These are phyloP conservation scores for Xestobium rufovillosum DNA, from an alignment of 2,888 invertebrate species.

Conservation along the genomic window DNA sequence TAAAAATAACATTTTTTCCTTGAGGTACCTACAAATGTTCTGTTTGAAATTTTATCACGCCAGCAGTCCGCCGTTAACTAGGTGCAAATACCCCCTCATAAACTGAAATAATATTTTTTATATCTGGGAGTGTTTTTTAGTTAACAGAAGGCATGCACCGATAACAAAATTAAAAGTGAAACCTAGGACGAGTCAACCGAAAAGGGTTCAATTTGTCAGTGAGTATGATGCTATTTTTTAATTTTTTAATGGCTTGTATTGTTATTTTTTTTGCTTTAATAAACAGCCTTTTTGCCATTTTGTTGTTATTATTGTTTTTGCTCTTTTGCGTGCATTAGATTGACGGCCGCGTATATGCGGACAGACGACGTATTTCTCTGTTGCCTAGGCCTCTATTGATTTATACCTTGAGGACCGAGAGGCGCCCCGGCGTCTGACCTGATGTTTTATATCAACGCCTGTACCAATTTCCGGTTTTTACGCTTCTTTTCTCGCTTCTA, in stretches of 20 bases:
- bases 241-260: neutral
- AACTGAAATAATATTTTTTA: too few relatives aligned
- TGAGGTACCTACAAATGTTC: too few relatives aligned
- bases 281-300: too few relatives aligned
- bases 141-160: slow-evolving; percentile 54
- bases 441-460: slow-evolving; percentile 12
- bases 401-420: slow-evolving; percentile 23
- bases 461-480: too few relatives aligned
- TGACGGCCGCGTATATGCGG: neutral
- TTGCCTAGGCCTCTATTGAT: slow-evolving; percentile 35
- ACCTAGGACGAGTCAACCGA: slow-evolving; percentile 76
- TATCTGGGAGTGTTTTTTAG: slow-evolving; percentile 35
- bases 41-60: too few relatives aligned
- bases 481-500: too few relatives aligned
- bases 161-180: slow-evolving; percentile 76
- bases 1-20: too few relatives aligned
- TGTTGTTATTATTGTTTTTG: too few relatives aligned
- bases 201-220: slow-evolving; percentile 88
- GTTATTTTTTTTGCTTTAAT: neutral
- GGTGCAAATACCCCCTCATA: too few relatives aligned
- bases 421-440: slow-evolving; percentile 23
- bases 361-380: slow-evolving; percentile 10
- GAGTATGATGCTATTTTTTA: slow-evolving; percentile 48
- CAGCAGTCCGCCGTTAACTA: too few relatives aligned
- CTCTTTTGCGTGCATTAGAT: too few relatives aligned